Evolutionary conservation across 1,140 invertebrate species (phyloP).

Genomic region (Araneus ventricosus): DNA sequence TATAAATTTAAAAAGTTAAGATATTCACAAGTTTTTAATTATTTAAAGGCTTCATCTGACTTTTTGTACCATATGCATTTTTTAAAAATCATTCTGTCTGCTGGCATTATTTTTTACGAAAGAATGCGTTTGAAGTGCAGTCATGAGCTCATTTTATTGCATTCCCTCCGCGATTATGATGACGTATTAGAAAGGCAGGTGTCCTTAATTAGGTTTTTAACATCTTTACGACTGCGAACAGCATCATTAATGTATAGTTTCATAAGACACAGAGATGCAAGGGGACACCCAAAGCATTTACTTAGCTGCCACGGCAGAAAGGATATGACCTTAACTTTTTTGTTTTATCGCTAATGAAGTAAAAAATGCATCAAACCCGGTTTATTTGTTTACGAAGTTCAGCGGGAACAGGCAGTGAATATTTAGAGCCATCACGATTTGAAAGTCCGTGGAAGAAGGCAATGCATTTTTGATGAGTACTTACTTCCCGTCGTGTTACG

Average conservation of each 20-base stretch:
- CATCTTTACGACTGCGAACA: conserved; percentile 30
- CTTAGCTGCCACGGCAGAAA: not conserved
- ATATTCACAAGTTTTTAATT: no score
- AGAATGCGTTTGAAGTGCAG: no score
- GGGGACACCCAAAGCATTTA: conserved; percentile 13
- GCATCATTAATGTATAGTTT: conserved; percentile 26
- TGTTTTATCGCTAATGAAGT: conserved; percentile 19
- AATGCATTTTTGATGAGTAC: not conserved
- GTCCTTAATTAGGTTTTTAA: conserved; percentile 32
- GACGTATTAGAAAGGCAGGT: not conserved
- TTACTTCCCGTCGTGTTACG: not conserved
- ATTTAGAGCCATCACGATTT: conserved; percentile 26
- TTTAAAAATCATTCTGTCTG: no score
- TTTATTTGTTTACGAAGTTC: not conserved
- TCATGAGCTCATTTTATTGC: not conserved
- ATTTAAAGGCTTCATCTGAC: no score
- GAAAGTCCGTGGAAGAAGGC: not conserved
- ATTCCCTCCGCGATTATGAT: not conserved
- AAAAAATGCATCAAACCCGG: not conserved
- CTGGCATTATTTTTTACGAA: no score
- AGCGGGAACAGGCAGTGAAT: not conserved
- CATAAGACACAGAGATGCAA: not conserved
- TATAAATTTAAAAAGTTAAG: no score
- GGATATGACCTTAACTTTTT: not conserved
- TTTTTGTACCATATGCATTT: no score